Evolutionary conservation across 2,797 vertebrate species (phyloP).

Genomic region (Pygocentrus nattereri): DNA sequence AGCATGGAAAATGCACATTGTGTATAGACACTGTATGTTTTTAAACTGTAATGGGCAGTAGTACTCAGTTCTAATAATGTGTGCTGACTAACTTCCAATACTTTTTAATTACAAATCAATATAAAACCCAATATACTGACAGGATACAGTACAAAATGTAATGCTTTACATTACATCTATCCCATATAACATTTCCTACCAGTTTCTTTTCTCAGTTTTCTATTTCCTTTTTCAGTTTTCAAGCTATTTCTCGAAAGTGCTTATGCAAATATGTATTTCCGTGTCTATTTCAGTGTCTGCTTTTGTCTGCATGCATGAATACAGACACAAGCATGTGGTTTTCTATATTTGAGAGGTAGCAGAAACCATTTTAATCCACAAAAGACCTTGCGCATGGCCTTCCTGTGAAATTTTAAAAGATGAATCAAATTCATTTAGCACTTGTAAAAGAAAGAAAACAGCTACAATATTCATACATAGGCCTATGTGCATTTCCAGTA

Average conservation of each 20-base stretch:
- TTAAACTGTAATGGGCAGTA: too few relatives aligned
- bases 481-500: neutral
- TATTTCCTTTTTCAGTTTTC: neutral
- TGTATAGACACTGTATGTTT: too few relatives aligned
- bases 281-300: neutral
- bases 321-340: neutral
- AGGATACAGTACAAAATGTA: too few relatives aligned
- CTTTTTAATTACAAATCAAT: too few relatives aligned
- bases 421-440: neutral
- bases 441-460: conserved; percentile 1
- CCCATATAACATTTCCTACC: too few relatives aligned
- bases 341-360: neutral
- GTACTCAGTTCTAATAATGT: too few relatives aligned
- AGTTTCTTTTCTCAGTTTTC: too few relatives aligned
- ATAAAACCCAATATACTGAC: too few relatives aligned
- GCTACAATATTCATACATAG: neutral
- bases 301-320: neutral
- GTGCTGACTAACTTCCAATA: too few relatives aligned
- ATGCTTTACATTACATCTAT: too few relatives aligned
- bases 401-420: neutral
- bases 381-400: neutral
- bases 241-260: neutral
- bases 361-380: neutral
- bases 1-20: too few relatives aligned
- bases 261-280: neutral